Conservation (phyloP, 2,888 invertebrate species). For the Acleris holmiana region DNA sequence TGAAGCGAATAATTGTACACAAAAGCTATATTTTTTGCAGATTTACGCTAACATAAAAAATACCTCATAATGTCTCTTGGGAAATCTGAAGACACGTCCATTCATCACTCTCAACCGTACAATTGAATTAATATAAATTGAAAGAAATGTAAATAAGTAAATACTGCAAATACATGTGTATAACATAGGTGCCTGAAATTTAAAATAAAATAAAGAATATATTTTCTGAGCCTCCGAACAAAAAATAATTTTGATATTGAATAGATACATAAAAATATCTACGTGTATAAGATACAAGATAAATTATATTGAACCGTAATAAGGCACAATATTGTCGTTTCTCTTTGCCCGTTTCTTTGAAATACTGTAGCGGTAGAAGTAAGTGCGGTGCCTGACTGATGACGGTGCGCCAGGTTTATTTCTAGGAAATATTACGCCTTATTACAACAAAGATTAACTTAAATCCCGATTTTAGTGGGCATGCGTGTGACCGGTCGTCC, state of each 20-base stretch:
- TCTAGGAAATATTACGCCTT: no score
- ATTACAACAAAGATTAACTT: no score
- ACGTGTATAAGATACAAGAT: conserved; percentile 34
- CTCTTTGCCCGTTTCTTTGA: conserved; percentile 13
- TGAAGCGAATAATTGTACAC: conserved; percentile 63
- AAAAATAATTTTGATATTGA: conserved; percentile 51
- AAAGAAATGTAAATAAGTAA: conserved; percentile 56
- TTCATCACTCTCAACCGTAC: conserved; percentile 41
- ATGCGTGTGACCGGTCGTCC: no score
- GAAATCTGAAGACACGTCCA: conserved; percentile 69
- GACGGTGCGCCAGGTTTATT: no score
- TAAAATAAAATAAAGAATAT: conserved; percentile 63
- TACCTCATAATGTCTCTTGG: conserved; percentile 62
- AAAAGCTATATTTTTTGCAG: conserved; percentile 80
- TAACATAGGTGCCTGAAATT: conserved; percentile 76
- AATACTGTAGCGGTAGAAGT: conserved; percentile 14
- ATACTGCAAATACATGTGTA: conserved; percentile 52
- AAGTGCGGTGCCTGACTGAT: not conserved
- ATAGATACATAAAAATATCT: conserved; percentile 46
- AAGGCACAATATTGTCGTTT: conserved; percentile 19
- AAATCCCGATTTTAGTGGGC: no score
- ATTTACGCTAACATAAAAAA: conserved; percentile 68
- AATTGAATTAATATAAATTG: conserved; percentile 22
- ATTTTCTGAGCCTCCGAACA: conserved; percentile 68
- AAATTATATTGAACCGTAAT: conserved; percentile 26